phyloP scores from a whole-genome alignment of 1,140 invertebrate species.

The Neodiprion fabricii region DNA sequence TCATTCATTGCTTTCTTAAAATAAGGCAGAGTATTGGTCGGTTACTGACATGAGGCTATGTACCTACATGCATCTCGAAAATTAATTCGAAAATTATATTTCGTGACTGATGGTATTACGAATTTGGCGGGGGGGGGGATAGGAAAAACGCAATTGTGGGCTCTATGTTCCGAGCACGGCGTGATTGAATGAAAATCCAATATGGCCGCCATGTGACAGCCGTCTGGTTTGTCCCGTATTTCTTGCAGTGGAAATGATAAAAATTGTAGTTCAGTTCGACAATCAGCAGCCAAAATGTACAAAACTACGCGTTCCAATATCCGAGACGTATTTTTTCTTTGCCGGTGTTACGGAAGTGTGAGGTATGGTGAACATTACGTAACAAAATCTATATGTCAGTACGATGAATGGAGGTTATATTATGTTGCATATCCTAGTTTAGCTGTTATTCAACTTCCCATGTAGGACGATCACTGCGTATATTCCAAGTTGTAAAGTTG shows the following conservation, averaged over 20 bases:
- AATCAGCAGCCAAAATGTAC: constrained; percentile 15
- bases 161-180: too few species aligned
- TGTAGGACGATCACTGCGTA: background rate
- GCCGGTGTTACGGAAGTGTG: constrained; percentile 28
- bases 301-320: constrained; percentile 26
- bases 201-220: background rate
- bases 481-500: constrained; percentile 5
- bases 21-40: too few species aligned
- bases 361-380: constrained; percentile 31
- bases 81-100: too few species aligned
- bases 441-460: constrained; percentile 2
- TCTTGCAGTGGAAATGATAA: background rate
- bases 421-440: background rate
- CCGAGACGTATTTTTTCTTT: constrained; percentile 24
- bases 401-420: background rate
- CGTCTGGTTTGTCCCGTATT: background rate
- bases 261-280: background rate
- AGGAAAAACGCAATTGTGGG: too few species aligned
- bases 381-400: too few species aligned
- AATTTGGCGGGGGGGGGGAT: too few species aligned
- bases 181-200: background rate
- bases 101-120: too few species aligned
- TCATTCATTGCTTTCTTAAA: too few species aligned
- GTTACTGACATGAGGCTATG: too few species aligned
- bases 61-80: too few species aligned